These are phyloP conservation scores for Anoplophora glabripennis DNA, from an alignment of 1,140 invertebrate genomes.

Conservation along the genomic window DNA sequence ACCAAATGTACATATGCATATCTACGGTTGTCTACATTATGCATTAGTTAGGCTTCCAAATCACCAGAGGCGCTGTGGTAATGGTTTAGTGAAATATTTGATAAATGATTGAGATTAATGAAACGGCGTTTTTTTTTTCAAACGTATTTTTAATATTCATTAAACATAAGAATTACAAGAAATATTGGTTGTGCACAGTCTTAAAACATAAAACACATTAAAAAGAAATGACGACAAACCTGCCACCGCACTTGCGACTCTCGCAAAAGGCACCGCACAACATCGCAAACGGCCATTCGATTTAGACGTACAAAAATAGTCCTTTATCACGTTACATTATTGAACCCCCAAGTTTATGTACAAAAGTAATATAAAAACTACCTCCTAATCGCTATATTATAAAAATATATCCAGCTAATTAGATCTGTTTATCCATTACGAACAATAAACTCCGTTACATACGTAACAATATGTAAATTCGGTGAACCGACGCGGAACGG, in stretches of 20 bases:
- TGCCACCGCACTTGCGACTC: background rate
- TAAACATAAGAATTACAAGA: background rate
- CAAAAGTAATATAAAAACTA: conserved; percentile 10
- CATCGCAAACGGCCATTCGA: background rate
- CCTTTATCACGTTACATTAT: background rate
- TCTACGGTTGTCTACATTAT: no score
- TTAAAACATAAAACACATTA: background rate
- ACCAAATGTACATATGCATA: no score
- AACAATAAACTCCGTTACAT: background rate
- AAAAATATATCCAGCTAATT: background rate
- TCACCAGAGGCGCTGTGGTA: no score
- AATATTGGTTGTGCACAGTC: conserved; percentile 5
- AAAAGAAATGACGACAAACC: background rate
- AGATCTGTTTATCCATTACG: conserved; percentile 1
- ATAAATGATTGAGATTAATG: no score
- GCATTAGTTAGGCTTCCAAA: no score
- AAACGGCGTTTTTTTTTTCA: no score
- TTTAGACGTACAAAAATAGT: background rate
- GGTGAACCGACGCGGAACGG: background rate
- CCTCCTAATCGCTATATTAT: background rate
- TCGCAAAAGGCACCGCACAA: background rate
- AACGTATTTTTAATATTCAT: background rate
- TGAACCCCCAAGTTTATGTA: conserved; percentile 2
- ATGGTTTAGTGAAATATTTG: no score
- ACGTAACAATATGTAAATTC: background rate